These are phyloP conservation scores for Catamblyrhynchus diadema DNA, from an alignment of 2,797 vertebrate genomes.

Conservation along the genomic window DNA sequence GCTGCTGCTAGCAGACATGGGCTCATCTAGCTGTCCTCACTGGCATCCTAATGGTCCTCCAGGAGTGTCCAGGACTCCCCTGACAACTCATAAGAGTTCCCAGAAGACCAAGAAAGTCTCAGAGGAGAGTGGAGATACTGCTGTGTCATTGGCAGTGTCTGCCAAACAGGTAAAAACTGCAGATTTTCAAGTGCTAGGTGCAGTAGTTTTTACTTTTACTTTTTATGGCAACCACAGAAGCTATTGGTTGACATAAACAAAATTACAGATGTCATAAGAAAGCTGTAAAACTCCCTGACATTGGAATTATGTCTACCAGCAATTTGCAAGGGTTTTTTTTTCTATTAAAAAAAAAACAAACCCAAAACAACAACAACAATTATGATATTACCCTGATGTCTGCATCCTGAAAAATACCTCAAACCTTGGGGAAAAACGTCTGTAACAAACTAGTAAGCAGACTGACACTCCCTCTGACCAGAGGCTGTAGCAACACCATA, in stretches of 20 bases:
- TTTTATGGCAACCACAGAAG: neutral
- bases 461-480: neutral
- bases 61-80: neutral
- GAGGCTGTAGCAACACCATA: neutral
- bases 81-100: neutral
- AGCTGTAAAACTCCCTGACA: neutral
- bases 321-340: neutral
- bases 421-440: neutral
- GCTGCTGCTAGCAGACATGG: neutral
- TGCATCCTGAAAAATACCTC: neutral
- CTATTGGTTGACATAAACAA: neutral
- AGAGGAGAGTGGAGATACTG: neutral
- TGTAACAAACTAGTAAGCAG: neutral
- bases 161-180: neutral
- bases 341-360: neutral
- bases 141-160: neutral
- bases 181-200: neutral
- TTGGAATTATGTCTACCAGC: neutral
- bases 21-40: neutral
- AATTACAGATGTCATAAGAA: neutral
- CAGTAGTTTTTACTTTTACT: neutral
- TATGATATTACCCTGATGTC: no score
- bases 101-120: neutral
- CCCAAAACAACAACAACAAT: neutral
- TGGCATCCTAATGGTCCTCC: accelerated